These are phyloP conservation scores for Thalassoma bifasciatum DNA, from an alignment of 2,113 vertebrate species.

Conservation along the genomic window DNA sequence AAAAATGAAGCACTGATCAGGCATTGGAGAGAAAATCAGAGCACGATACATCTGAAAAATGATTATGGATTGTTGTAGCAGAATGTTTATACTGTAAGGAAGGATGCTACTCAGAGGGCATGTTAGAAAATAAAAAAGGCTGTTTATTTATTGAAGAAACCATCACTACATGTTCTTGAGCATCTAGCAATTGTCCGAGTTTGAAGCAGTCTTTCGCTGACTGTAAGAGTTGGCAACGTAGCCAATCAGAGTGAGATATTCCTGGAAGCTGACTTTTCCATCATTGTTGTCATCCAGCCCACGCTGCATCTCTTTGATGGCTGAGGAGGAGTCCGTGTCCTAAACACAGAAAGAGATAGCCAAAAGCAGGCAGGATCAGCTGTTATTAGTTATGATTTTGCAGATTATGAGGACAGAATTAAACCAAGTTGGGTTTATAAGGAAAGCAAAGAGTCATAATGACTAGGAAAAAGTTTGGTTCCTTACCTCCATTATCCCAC, in stretches of 20 bases:
- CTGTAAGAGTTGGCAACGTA: slow-evolving; percentile 75
- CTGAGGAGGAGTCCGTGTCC: slow-evolving; percentile 69
- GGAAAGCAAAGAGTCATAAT: background rate
- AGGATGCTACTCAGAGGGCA: background rate
- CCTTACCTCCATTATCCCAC: slow-evolving; percentile 75
- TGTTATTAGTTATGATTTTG: too few species aligned
- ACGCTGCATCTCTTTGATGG: slow-evolving; percentile 76
- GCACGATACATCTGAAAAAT: slow-evolving; percentile 16
- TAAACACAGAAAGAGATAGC: slow-evolving; percentile 42
- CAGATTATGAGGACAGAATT: too few species aligned
- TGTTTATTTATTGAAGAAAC: slow-evolving; percentile 9
- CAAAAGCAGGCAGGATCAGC: background rate
- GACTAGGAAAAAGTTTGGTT: background rate
- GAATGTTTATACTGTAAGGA: background rate
- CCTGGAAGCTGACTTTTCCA: slow-evolving; percentile 80
- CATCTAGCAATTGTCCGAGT: slow-evolving; percentile 51
- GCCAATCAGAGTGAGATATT: slow-evolving; percentile 80
- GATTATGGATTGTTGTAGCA: slow-evolving; percentile 7
- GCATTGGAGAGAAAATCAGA: slow-evolving; percentile 18
- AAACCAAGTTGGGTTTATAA: background rate
- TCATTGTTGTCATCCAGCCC: slow-evolving; percentile 78
- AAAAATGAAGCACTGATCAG: slow-evolving; percentile 17
- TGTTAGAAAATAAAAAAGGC: background rate
- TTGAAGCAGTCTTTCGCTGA: slow-evolving; percentile 28
- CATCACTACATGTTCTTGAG: slow-evolving; percentile 4